Evolutionary conservation across 2,888 invertebrate genomes (phyloP), one percentile per base, ranked within the genome.

Genomic region (Andrena bucephala): DNA sequence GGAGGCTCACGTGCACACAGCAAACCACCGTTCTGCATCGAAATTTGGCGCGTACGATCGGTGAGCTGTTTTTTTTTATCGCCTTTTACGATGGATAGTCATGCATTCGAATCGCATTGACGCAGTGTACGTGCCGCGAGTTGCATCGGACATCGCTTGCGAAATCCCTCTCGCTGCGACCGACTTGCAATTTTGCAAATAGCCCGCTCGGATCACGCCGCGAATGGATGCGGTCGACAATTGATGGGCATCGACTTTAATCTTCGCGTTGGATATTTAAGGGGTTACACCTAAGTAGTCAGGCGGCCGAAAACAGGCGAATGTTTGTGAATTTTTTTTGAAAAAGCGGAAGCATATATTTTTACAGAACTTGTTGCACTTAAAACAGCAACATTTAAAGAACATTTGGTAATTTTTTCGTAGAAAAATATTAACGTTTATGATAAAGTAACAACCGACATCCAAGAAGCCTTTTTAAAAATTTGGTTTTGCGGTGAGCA

Each of bases 41-140:
- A 87, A 87, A 85, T 87, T 89, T 87, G 89, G 85, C 84, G 83
- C 85, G 75, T 70, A 63, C 70, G 42, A 24, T 59, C 31, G 52
- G 10, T 0, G 66, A 73, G 71, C 87, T 57, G 69, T 36, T 57
- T 68, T 36, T 20, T 42, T 27, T 16, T 57, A 42, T 48, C 36
- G 8, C 59, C 67, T 73, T 75, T 60, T 71, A 71, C 5, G 29
- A 27, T n/a, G 36, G 6, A 24, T n/a, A 7, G n/a, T 50, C 71
- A 24, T 31, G 73, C 70, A 50, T 42, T 66, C 48, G 60, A 57
- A 48, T 16, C 10, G 31, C 16, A 70, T 48, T 27, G 57, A 42
- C n/a, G 54, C 4, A 24, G 42, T 36, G 65, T 68, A 54, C 59
- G 60, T 31, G 60, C 27, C 13, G 7, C 27, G 42, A 48, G 10